Conservation (phyloP, 2,888 invertebrate species). For the Xylocampa areola region DNA sequence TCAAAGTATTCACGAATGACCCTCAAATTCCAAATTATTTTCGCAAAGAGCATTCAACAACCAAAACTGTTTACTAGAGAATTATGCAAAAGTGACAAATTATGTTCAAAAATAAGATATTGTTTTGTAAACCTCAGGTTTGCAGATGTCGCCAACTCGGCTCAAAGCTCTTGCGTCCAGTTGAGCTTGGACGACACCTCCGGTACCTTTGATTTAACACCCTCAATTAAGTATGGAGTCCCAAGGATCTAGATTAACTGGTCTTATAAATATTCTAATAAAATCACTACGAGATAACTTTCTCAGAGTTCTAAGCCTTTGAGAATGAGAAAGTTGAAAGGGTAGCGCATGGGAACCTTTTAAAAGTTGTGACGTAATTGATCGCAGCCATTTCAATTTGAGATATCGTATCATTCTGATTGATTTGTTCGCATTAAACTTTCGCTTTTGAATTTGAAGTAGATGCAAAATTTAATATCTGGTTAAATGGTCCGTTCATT, state of each 20-base stretch:
- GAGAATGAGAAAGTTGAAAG: conserved; percentile 60
- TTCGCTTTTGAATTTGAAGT: conserved; percentile 32
- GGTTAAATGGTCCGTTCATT: conserved; percentile 12
- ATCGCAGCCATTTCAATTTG: conserved; percentile 62
- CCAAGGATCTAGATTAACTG: conserved; percentile 45
- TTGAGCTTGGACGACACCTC: conserved; percentile 45
- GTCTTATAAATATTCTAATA: conserved; percentile 64
- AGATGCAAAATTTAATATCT: conserved; percentile 36
- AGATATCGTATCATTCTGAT: conserved; percentile 59
- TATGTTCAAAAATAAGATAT: conserved; percentile 38
- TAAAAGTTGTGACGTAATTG: conserved; percentile 61
- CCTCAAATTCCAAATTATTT: conserved; percentile 29
- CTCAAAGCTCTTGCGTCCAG: conserved; percentile 42
- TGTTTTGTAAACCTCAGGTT: conserved; percentile 55
- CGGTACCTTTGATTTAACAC: conserved; percentile 33
- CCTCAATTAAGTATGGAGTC: conserved; percentile 27
- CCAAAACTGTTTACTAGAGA: conserved; percentile 27
- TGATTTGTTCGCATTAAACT: conserved; percentile 55
- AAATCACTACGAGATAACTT: conserved; percentile 63
- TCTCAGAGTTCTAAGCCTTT: conserved; percentile 58
- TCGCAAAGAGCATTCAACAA: conserved; percentile 18
- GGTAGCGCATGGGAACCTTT: conserved; percentile 52
- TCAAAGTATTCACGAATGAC: conserved; percentile 27
- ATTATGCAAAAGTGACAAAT: conserved; percentile 44
- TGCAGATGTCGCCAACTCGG: conserved; percentile 52